A percentile compares a stretch with the other conserved stretches of the same genome.
These are phyloP conservation scores for Rhea americana DNA, from an alignment of 2,113 vertebrate genomes.

Conservation along the genomic window DNA sequence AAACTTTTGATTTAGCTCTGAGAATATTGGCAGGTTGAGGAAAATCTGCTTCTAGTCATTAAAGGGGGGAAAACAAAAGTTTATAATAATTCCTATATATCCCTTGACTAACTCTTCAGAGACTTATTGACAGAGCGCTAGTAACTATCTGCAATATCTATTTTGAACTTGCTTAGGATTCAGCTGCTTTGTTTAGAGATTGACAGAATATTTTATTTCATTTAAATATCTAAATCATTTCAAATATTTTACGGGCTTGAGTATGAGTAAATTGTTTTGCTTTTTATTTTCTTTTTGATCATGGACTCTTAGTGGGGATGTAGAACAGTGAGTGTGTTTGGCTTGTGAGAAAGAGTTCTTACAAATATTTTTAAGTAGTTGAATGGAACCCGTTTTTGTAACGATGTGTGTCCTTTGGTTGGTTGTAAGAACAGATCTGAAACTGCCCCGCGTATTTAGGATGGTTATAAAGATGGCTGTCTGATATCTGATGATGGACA, in stretches of 20 bases:
- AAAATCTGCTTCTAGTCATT: slow-evolving; percentile 12
- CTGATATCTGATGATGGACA: neutral
- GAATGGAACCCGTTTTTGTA: neutral
- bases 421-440: neutral
- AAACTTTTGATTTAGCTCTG: slow-evolving; percentile 4
- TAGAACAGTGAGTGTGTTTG: neutral
- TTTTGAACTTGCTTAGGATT: neutral
- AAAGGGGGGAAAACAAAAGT: neutral
- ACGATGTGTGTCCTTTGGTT: neutral
- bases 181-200: neutral
- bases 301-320: neutral
- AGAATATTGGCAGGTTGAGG: neutral
- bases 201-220: neutral
- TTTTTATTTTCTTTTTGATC: neutral
- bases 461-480: neutral
- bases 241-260: neutral
- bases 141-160: neutral
- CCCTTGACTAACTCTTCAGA: neutral
- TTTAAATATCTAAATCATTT: neutral
- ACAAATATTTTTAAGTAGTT: neutral
- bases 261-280: neutral
- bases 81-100: neutral
- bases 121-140: neutral
- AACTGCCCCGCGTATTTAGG: neutral
- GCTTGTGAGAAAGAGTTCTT: neutral